These are phyloP conservation scores for Corythornis vintsioides DNA, from an alignment of 2,113 vertebrate genomes.

Conservation along the genomic window DNA sequence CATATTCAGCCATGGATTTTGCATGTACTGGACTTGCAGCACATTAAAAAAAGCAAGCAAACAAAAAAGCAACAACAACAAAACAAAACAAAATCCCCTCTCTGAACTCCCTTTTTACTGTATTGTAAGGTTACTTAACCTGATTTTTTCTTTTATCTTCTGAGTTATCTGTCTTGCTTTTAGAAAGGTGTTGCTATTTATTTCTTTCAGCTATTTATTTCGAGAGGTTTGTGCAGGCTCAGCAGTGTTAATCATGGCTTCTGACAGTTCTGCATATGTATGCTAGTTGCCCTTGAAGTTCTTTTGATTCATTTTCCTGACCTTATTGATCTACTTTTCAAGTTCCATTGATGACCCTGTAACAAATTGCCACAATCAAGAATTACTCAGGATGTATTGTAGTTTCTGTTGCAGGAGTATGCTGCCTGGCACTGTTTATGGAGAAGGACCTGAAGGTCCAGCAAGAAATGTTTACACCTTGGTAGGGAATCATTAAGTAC, in stretches of 20 bases:
- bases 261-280: background rate
- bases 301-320: conserved; percentile 5
- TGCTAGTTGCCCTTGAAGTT: background rate
- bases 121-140: background rate
- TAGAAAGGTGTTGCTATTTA: background rate
- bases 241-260: background rate
- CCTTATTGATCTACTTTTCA: background rate
- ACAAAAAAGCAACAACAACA: no score
- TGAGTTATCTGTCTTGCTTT: conserved; percentile 7
- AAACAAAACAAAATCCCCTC: no score
- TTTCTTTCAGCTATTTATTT: background rate
- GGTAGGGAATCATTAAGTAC: background rate
- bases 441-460: background rate
- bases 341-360: background rate
- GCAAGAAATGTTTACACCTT: background rate
- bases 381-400: background rate
- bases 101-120: background rate
- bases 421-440: background rate
- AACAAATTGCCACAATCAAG: background rate
- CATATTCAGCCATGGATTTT: background rate
- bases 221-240: conserved; percentile 5
- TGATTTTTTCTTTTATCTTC: background rate
- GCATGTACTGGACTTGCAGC: conserved; percentile 58
- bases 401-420: background rate
- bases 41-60: background rate